Base-by-base conservation (phyloP, 2,113 vertebrate species). In the Oncorhynchus tshawytscha region DNA sequence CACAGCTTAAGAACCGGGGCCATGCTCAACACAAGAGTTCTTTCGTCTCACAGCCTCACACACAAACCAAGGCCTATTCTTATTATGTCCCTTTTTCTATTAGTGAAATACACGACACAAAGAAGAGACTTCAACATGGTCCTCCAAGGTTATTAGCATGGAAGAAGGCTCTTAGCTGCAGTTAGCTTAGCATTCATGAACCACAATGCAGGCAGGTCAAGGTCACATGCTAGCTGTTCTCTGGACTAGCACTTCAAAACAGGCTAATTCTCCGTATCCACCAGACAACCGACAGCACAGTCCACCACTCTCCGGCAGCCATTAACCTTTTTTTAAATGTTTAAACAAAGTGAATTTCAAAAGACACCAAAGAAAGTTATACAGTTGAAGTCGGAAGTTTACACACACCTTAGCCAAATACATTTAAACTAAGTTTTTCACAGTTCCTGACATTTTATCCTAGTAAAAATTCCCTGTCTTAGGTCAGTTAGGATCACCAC, bases 201-300 rank as follows among this genome's bases (percentile, higher is more conserved):
- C 4, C 59, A 62, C 4, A 54, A 54, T 54, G 51, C 59, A 62
- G 59, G 2, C 7, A 24, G 59, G 18, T 62, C 59, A 62, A 62
- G 59, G n/a, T 5, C 80, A 15, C 73, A 6, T 75, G 83, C 71
- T 54, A 54, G 51, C 81, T 51, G 62, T 48, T 73, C 78, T 81
- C 85, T 86, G 85, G 84, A 82, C 86, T 31, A 39, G 68, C 81
- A 85, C 90, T 91, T 89, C 86, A 90, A 90, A 89, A 89, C 81
- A 67, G 84, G 59, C 84, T 70, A 83, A 82, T 78, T 77, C 86
- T 83, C 85, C 82, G 68, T 71, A 77, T 85, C 83, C 49, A 1
- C 76, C 70, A 39, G 88, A 87, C 88, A 91, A 84, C 74, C 77
- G 76, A 77, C 81, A 74, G 85, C 59, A 78, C 83, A 22, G 80